A percentile compares a stretch with the other conserved stretches of the same genome.
Evolutionary conservation across 2,113 vertebrate genomes (phyloP).

Genomic region (Okapia johnstoni): DNA sequence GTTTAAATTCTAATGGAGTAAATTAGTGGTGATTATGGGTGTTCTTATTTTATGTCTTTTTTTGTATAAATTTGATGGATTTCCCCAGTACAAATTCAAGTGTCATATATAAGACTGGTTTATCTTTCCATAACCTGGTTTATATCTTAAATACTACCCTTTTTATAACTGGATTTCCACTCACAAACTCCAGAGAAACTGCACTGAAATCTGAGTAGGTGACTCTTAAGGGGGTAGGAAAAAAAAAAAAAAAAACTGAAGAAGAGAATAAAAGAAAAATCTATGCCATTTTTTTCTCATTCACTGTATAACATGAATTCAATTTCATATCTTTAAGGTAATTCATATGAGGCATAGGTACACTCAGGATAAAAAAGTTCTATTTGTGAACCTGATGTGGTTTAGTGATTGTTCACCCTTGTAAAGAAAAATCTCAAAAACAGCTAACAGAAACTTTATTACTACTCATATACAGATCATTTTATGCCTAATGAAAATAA

Average conservation of each 20-base stretch:
- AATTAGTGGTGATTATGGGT: slow-evolving; percentile 46
- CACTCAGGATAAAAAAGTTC: neutral
- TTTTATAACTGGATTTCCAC: neutral
- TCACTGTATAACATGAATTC: neutral
- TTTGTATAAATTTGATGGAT: slow-evolving; percentile 35
- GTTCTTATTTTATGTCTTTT: slow-evolving; percentile 54
- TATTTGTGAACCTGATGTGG: neutral
- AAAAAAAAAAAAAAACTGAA: neutral
- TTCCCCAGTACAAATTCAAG: neutral
- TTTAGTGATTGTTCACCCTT: neutral
- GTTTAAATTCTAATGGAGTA: slow-evolving; percentile 63
- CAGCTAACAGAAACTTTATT: neutral
- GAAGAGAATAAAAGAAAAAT: neutral
- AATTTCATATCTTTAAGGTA: neutral
- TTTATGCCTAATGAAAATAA: neutral
- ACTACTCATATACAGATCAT: neutral
- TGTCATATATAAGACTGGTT: neutral
- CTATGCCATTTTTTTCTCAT: neutral
- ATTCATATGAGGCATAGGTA: neutral
- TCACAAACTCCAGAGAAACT: neutral
- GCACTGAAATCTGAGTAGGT: neutral
- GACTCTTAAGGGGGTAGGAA: neutral
- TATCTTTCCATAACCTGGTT: neutral
- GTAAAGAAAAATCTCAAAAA: neutral
- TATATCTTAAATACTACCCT: neutral